These are phyloP conservation scores for Cladopsammia gracilis DNA, from an alignment of 64 coral and sea anemone genomes.

Conservation along the genomic window DNA sequence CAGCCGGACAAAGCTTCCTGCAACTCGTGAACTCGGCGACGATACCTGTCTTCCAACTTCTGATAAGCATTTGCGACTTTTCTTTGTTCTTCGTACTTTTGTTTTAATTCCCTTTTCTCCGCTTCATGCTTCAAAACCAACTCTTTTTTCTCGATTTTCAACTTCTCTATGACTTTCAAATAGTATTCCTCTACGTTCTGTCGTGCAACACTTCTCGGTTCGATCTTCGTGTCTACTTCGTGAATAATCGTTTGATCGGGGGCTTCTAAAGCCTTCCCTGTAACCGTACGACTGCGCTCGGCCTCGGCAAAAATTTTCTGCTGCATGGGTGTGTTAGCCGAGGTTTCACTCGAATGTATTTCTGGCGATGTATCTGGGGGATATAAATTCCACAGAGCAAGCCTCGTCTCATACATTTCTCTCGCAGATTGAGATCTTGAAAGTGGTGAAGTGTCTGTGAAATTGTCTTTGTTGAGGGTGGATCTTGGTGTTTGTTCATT, in stretches of 20 bases:
- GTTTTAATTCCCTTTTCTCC: conserved; percentile 84
- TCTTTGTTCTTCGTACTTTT: conserved; percentile 98
- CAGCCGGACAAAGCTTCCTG: conserved; percentile 92
- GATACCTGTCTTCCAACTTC: conserved; percentile 96
- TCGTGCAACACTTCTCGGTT: conserved; percentile 23
- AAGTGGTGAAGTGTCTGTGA: conserved; percentile 43
- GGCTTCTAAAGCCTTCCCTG: neutral
- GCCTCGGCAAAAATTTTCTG: neutral
- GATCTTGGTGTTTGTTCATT: conserved; percentile 16
- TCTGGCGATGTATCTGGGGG: conserved; percentile 27
- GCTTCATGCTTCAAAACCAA: conserved; percentile 83
- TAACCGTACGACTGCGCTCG: neutral
- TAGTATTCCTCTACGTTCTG: conserved; percentile 52
- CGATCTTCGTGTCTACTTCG: conserved; percentile 30
- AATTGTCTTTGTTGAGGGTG: conserved; percentile 40
- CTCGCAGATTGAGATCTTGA: conserved; percentile 80
- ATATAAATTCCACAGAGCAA: conserved; percentile 90
- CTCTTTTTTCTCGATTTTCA: conserved; percentile 78
- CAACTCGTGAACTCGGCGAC: conserved; percentile 92
- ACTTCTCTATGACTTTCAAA: conserved; percentile 72
- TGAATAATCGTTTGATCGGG: neutral
- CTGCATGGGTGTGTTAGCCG: conserved; percentile 1
- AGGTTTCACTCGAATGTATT: conserved; percentile 20
- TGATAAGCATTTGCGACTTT: conserved; percentile 99
- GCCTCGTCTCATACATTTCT: conserved; percentile 97